Conservation (phyloP, 2,113 vertebrate species). For the Hiodon alosoides region DNA sequence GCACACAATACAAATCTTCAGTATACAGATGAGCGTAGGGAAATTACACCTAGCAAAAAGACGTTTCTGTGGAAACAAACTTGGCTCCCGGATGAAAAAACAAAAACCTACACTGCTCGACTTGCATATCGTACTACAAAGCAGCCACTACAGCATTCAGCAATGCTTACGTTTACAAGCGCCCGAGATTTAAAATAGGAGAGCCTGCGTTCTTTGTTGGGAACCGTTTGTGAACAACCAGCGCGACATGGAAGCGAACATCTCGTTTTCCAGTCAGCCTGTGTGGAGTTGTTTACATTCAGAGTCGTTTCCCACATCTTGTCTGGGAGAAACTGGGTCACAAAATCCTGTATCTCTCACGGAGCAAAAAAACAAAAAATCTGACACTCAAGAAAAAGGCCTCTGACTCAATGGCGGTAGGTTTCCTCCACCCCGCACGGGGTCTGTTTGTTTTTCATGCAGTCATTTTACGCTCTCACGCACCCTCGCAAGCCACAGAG, state of each 20-base stretch:
- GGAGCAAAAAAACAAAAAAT: background rate
- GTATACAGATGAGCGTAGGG: too few species aligned
- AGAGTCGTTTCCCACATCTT: conserved; percentile 19
- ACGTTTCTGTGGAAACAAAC: too few species aligned
- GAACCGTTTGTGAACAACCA: background rate
- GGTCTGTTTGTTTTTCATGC: background rate
- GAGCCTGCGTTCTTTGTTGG: background rate
- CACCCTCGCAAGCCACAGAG: conserved; percentile 7
- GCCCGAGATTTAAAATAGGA: background rate
- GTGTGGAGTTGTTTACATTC: conserved; percentile 10
- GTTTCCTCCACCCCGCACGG: conserved; percentile 4
- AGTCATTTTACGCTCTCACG: background rate
- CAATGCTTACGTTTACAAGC: background rate
- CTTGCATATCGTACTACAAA: background rate
- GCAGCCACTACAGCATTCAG: background rate
- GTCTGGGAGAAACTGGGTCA: conserved; percentile 34
- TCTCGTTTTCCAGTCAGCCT: background rate
- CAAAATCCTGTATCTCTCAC: background rate
- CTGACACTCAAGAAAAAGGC: background rate
- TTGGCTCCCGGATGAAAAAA: too few species aligned
- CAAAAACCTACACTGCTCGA: too few species aligned
- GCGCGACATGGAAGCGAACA: background rate
- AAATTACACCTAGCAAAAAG: too few species aligned
- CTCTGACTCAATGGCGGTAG: background rate
- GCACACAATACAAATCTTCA: too few species aligned